phyloP scores from a whole-genome alignment of 92 coral and sea anemone species.

The Palythoa heliodiscus region DNA sequence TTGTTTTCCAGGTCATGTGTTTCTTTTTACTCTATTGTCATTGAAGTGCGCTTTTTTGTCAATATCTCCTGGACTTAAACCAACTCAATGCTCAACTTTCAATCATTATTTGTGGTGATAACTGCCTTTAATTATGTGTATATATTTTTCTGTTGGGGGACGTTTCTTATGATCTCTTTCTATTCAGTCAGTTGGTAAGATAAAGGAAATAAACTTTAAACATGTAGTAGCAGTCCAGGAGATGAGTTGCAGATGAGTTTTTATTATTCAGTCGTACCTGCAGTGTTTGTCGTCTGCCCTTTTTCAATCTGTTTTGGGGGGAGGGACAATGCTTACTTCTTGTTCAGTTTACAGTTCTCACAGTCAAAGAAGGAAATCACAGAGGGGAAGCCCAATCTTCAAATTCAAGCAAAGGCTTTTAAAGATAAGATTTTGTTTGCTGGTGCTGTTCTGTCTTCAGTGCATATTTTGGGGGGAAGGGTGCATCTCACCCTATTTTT shows the following conservation, averaged over 20 bases:
- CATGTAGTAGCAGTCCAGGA: too few species aligned
- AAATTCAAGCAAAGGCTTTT: background rate
- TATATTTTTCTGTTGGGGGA: background rate
- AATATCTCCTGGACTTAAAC: background rate
- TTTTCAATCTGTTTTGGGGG: background rate
- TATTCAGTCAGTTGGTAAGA: background rate
- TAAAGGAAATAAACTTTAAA: background rate
- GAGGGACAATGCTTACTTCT: background rate
- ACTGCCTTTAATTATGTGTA: background rate
- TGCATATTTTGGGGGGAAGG: background rate
- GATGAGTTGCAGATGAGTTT: too few species aligned
- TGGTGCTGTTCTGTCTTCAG: background rate
- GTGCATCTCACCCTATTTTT: background rate
- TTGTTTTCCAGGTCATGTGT: too few species aligned
- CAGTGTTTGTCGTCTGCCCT: background rate
- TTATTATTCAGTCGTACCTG: too few species aligned
- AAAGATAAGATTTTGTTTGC: background rate
- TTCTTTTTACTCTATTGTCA: too few species aligned
- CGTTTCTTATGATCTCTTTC: background rate
- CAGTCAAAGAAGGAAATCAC: background rate
- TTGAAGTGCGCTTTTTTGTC: background rate
- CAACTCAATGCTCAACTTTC: background rate
- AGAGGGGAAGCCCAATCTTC: background rate
- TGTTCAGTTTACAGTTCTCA: background rate
- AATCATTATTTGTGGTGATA: background rate